phyloP scores from a whole-genome alignment of 2,888 invertebrate genomes.

The Thalpophila matura region DNA sequence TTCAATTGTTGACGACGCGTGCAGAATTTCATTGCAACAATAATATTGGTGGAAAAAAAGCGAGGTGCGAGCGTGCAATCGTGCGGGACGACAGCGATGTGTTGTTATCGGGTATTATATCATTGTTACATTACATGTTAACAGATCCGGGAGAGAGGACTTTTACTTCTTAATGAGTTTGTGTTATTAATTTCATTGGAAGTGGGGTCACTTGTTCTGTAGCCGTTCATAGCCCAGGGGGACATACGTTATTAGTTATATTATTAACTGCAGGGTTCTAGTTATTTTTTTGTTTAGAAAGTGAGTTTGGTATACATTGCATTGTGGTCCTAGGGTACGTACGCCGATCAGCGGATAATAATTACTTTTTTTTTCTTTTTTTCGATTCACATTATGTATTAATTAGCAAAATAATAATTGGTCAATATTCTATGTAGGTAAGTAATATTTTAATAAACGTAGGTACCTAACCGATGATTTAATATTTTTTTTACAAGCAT shows the following conservation, averaged over 20 bases:
- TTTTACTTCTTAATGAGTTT: slow-evolving; percentile 51
- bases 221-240: slow-evolving; percentile 32
- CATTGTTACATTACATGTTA: slow-evolving; percentile 61
- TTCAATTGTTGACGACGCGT: slow-evolving; percentile 57
- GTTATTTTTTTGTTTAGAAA: neutral
- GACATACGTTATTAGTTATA: slow-evolving; percentile 11
- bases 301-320: neutral
- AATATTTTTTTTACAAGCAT: slow-evolving; percentile 15
- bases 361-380: neutral
- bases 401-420: too few relatives aligned
- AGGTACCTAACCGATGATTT: too few relatives aligned
- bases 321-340: neutral
- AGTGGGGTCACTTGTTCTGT: slow-evolving; percentile 32
- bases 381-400: neutral
- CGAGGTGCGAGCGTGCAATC: slow-evolving; percentile 61
- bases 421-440: slow-evolving; percentile 1
- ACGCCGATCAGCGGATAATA: neutral
- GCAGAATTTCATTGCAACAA: slow-evolving; percentile 49
- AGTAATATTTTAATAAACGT: neutral
- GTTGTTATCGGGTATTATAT: slow-evolving; percentile 63
- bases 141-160: slow-evolving; percentile 70
- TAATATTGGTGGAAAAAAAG: slow-evolving; percentile 39
- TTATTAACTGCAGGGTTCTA: neutral
- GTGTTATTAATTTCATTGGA: slow-evolving; percentile 33
- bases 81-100: slow-evolving; percentile 69